Base-by-base conservation (phyloP, 2,888 invertebrate genomes). In the Cantharis flavilabris region DNA sequence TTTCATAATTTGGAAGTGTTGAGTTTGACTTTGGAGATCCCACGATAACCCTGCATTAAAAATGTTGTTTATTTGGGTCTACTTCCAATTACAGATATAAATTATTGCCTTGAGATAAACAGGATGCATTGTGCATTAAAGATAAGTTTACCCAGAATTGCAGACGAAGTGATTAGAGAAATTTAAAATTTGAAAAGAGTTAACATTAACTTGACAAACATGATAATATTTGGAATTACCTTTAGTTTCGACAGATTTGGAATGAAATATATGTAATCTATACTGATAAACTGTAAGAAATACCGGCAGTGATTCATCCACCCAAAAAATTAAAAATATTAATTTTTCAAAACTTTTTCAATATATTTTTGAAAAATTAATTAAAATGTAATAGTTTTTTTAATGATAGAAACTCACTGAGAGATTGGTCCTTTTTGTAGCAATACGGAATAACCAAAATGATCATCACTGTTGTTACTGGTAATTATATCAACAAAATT, bases 11-110 rank as follows among this genome's bases (percentile, higher is more conserved):
- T 69, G 85, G 84, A 67, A 87, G 81, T 0, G 88, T 87, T 7
- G 90, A 90, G 83, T 91, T 91, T 10, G 90, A 90, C 73, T 88
- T 88, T 18, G 79, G 78, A 14, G 81, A 80, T 71, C 81, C 78
- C 62, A 79, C 78, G 69, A 81, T 71, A 13, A 80, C 69, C 18
- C 80, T 80, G 69, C 11, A 71, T 30, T n/a, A 73, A 75, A 67
- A n/a, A 26, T 11, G 10, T 5, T 23, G n/a, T 23, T 65, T n/a
- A 62, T 14, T 71, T 70, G 3, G 3, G 9, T 63, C 13, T 13
- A 11, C 11, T 30, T 28, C 30, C 11, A 11, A 13, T 2, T 30
- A 30, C 2, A 11, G 11, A 11, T 30, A 4, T 1, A 49, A 5
- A n/a, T 49, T n/a, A 49, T 49, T 49, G 49, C 9, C n/a, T 49